Evolutionary conservation across 2,888 invertebrate species (phyloP).

Genomic region (Rotaria macrura): DNA sequence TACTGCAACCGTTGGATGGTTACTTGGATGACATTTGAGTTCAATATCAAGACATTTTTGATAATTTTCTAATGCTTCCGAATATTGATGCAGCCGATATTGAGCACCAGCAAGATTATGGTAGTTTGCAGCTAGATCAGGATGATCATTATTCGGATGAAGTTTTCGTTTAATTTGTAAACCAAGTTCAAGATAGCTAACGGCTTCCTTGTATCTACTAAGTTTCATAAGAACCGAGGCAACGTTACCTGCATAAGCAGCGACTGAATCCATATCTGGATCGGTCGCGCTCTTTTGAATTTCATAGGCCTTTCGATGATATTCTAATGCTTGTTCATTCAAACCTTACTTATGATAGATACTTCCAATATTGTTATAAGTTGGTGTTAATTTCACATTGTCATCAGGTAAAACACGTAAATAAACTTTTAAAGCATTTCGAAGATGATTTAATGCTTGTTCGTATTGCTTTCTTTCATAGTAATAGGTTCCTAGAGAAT

Average conservation of each 20-base stretch:
- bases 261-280: background rate
- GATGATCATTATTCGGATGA: background rate
- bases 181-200: background rate
- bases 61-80: background rate
- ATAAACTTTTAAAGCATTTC: background rate
- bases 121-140: background rate
- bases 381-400: background rate
- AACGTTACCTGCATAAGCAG: background rate
- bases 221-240: background rate
- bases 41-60: background rate
- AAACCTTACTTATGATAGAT: background rate
- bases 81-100: background rate
- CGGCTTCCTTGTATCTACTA: background rate
- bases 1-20: background rate
- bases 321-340: background rate
- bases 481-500: background rate
- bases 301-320: background rate
- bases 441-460: background rate
- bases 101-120: background rate
- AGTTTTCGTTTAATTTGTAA: background rate
- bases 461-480: background rate
- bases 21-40: background rate
- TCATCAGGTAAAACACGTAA: background rate
- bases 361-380: conserved; percentile 9
- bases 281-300: background rate